Evolutionary conservation across 2,797 vertebrate species (phyloP).

Genomic region (Gobio occitaniae): DNA sequence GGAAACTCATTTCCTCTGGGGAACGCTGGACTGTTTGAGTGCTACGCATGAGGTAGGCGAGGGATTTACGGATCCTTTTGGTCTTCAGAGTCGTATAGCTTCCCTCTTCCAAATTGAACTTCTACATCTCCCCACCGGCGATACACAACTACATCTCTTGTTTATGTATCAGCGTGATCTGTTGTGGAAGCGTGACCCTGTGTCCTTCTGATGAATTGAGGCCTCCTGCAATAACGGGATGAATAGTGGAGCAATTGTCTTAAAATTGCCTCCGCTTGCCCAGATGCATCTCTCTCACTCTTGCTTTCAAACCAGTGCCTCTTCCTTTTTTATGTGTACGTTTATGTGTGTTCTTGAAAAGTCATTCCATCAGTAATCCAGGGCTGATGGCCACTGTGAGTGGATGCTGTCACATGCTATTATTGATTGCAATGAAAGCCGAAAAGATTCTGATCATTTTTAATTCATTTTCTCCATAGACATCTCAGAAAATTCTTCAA

Average conservation of each 20-base stretch:
- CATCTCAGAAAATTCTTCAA: background rate
- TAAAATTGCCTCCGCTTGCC: conserved; percentile 58
- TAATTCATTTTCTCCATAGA: background rate
- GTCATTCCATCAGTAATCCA: conserved; percentile 22
- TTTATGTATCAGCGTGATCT: conserved; percentile 74
- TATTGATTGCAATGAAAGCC: background rate
- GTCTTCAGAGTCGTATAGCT: conserved; percentile 19
- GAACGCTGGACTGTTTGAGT: conserved; percentile 60
- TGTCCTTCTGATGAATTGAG: conserved; percentile 69
- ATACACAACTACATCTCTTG: conserved; percentile 62
- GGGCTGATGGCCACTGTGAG: conserved; percentile 17
- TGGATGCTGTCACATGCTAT: background rate
- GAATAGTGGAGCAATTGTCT: conserved; percentile 69
- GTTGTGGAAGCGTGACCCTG: conserved; percentile 68
- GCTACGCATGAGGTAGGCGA: background rate
- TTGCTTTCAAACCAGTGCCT: conserved; percentile 27
- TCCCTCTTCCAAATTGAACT: conserved; percentile 53
- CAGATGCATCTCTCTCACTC: conserved; percentile 37
- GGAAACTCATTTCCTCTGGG: conserved; percentile 67
- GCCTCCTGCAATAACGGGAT: conserved; percentile 62
- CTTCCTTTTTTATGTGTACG: conserved; percentile 14
- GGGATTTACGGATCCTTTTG: conserved; percentile 47
- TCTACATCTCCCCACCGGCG: conserved; percentile 65
- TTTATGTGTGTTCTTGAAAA: conserved; percentile 38
- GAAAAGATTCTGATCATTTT: background rate